Percentiles rank a stretch among this genome's conserved stretches.
These are phyloP conservation scores for Nycticryphes semicollaris DNA, from an alignment of 2,113 vertebrate genomes.

Conservation along the genomic window DNA sequence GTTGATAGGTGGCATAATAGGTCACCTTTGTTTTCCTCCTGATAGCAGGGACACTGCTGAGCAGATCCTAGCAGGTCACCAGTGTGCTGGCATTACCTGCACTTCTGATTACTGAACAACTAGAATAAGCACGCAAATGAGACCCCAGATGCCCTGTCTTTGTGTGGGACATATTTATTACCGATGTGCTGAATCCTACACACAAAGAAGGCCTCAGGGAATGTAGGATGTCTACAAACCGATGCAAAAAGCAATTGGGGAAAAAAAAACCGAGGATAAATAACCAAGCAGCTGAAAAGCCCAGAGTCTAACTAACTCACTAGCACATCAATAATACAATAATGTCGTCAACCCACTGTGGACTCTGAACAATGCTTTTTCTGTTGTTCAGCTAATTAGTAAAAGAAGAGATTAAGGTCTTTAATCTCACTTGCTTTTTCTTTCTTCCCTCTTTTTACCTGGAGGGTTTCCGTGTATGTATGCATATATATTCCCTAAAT, in stretches of 20 bases:
- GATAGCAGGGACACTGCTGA: background rate
- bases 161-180: constrained; percentile 55
- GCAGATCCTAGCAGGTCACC: background rate
- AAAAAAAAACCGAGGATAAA: background rate
- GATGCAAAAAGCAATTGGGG: background rate
- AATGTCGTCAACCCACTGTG: constrained; percentile 25
- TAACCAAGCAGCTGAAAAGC: constrained; percentile 37
- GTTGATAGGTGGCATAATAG: background rate
- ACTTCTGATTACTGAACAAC: constrained; percentile 43
- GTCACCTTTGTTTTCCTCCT: constrained; percentile 16
- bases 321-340: constrained; percentile 65
- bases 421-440: constrained; percentile 42
- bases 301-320: constrained; percentile 30
- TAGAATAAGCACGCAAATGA: background rate
- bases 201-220: constrained; percentile 29
- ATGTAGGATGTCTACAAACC: background rate
- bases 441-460: constrained; percentile 20
- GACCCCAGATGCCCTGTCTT: constrained; percentile 22
- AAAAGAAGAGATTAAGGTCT: constrained; percentile 61
- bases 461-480: background rate
- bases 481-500: background rate
- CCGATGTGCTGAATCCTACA: constrained; percentile 31
- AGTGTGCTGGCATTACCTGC: background rate
- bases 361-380: constrained; percentile 29
- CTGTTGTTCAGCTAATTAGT: constrained; percentile 66